These are phyloP conservation scores for Drosophila algonquin DNA, from an alignment of 2,888 invertebrate genomes.

Conservation along the genomic window DNA sequence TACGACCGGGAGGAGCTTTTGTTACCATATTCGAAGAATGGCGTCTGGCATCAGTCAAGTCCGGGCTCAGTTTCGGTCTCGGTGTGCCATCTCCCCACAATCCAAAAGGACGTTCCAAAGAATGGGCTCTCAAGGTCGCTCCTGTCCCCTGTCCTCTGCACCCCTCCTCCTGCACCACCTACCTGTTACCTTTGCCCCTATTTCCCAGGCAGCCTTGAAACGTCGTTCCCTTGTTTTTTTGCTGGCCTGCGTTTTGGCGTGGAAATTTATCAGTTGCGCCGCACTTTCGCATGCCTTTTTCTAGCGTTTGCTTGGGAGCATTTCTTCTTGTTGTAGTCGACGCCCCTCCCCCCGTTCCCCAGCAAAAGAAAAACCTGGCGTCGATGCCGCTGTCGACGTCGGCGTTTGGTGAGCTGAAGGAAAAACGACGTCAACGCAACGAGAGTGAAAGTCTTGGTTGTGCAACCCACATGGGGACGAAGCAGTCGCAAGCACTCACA, in stretches of 20 bases:
- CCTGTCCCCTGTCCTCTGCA: not conserved
- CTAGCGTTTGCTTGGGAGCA: constrained; percentile 41
- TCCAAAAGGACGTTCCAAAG: not conserved
- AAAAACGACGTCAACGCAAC: constrained; percentile 60
- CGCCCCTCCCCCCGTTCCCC: not conserved
- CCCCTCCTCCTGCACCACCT: not conserved
- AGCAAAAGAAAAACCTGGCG: constrained; percentile 62
- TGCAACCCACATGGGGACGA: constrained; percentile 48
- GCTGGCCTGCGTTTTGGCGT: constrained; percentile 7
- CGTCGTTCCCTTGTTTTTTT: constrained; percentile 3
- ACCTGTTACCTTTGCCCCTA: constrained; percentile 10
- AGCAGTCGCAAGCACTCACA: constrained; percentile 36
- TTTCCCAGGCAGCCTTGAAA: constrained; percentile 16
- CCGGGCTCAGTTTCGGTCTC: not conserved
- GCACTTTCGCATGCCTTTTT: constrained; percentile 64
- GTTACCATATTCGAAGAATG: constrained; percentile 20
- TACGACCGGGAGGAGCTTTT: not conserved
- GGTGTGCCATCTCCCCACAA: not conserved
- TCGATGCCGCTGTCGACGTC: constrained; percentile 15
- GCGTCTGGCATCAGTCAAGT: constrained; percentile 32
- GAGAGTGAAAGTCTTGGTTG: constrained; percentile 73
- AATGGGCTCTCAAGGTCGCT: constrained; percentile 40
- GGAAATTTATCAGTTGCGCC: constrained; percentile 47
- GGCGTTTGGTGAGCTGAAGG: constrained; percentile 22
- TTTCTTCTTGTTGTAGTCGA: constrained; percentile 21